Evolutionary conservation across 2,888 invertebrate species (phyloP).

Genomic region (Phyllotreta cruciferae): DNA sequence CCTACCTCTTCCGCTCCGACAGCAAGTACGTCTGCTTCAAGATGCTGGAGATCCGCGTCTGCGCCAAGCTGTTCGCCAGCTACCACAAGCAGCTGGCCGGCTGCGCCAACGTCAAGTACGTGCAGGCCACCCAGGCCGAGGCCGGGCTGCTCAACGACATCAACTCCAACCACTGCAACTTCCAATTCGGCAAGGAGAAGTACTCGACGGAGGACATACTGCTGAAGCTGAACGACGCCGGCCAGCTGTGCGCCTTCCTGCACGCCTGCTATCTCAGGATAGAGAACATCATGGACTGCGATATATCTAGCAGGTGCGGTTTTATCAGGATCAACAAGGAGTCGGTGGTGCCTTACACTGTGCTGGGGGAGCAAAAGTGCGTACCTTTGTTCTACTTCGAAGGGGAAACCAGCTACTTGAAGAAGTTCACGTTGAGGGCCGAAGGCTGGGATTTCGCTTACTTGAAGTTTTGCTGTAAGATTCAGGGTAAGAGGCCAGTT

Average conservation of each 20-base stretch:
- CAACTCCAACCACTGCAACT: conserved; percentile 90
- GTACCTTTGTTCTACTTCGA: conserved; percentile 91
- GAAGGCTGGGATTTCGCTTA: conserved; percentile 94
- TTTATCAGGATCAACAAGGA: conserved; percentile 92
- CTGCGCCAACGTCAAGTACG: conserved; percentile 89
- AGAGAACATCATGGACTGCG: conserved; percentile 70
- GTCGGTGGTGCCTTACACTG: conserved; percentile 91
- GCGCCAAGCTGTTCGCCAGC: conserved; percentile 87
- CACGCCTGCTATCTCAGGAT: conserved; percentile 88
- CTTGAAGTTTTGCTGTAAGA: conserved; percentile 92
- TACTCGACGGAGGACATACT: conserved; percentile 90
- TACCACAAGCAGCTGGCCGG: conserved; percentile 89
- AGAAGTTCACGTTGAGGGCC: conserved; percentile 83
- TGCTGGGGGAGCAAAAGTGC: conserved; percentile 81
- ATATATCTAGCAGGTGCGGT: conserved; percentile 81
- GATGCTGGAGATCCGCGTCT: conserved; percentile 89
- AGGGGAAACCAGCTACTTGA: conserved; percentile 90
- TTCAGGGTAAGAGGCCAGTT: conserved; percentile 91
- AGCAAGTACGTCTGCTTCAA: conserved; percentile 91
- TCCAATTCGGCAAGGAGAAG: conserved; percentile 85
- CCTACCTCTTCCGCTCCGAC: conserved; percentile 83
- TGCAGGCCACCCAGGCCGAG: conserved; percentile 91
- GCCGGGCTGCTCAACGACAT: conserved; percentile 90
- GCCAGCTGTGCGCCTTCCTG: conserved; percentile 88
- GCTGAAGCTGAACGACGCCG: conserved; percentile 87